Conservation (phyloP, 2,888 invertebrate genomes). For the Drosophila nigricruria region DNA sequence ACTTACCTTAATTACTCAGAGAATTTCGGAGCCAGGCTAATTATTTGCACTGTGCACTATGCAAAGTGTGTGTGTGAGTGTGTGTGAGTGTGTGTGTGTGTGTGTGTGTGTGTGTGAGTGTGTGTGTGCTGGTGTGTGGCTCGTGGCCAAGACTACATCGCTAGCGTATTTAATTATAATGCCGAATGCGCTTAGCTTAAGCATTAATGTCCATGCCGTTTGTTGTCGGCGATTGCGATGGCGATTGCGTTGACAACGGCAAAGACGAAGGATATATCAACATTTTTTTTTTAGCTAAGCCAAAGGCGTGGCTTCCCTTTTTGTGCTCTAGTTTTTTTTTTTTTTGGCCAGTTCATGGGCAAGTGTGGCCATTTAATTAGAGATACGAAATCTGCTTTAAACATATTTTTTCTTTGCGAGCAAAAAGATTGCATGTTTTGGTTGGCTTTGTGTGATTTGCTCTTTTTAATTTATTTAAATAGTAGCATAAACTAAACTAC, state of each 20-base stretch:
- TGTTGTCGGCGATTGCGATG: slow-evolving; percentile 33
- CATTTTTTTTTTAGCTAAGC: slow-evolving; percentile 9
- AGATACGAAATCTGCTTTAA: slow-evolving; percentile 29
- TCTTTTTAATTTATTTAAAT: neutral
- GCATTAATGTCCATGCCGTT: slow-evolving; percentile 74
- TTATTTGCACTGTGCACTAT: slow-evolving; percentile 65
- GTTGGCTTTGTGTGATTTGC: neutral
- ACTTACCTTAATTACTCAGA: slow-evolving; percentile 78
- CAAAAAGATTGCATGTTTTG: slow-evolving; percentile 9
- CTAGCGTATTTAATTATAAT: slow-evolving; percentile 73
- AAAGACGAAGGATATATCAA: slow-evolving; percentile 18
- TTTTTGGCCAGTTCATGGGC: neutral
- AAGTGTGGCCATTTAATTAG: slow-evolving; percentile 48
- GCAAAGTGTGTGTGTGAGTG: slow-evolving; percentile 7
- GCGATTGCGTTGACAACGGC: slow-evolving; percentile 41
- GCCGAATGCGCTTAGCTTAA: slow-evolving; percentile 62
- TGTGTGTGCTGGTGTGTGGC: too few species aligned
- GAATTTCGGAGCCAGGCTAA: slow-evolving; percentile 66
- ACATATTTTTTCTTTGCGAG: slow-evolving; percentile 29
- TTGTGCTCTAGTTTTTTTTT: neutral
- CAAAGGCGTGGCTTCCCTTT: slow-evolving; percentile 29
- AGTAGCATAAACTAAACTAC: neutral
- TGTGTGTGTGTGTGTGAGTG: slow-evolving; percentile 3
- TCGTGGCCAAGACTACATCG: slow-evolving; percentile 19
- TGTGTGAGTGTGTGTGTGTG: neutral